Evolutionary conservation across 2,797 vertebrate species (phyloP), one percentile per base, ranked within the genome.

Genomic region (Alauda arvensis): DNA sequence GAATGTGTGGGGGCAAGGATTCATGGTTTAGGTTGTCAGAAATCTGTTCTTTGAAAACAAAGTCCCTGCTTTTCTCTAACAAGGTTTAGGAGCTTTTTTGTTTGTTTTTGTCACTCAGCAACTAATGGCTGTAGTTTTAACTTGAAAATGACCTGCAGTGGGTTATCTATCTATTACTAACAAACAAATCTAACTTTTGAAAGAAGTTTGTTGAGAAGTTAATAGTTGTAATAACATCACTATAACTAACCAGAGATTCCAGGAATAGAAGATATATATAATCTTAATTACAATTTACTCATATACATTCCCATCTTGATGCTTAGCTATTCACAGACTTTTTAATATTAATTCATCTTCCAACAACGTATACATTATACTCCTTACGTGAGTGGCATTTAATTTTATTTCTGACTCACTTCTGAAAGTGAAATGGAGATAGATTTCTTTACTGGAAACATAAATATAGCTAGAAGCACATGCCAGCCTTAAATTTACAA

Each of bases 361-460:
- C 29, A 56, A 55, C 43, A 81, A n/a, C 45, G 83, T 75, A 49
- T 29, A 6, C 33, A 29, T 45, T 45, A 39, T 53, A 33, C 3
- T 82, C 4, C 43, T 62, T 53, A 59, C 28, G 34, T 33, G 29
- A 67, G 28, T 39, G 29, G 33, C 24, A 75, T 75, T 60, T 71
- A 0, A 76, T 87, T 91, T 80, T 1, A 80, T 87, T 88, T 84
- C 70, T 82, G 77, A 65, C 71, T 93, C 74, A 70, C 68, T 87
- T 76, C 57, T 85, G 39, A 81, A 80, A 87, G 63, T 56, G 59
- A 80, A 88, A 88, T 75, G 52, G 37, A 83, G 14, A 39, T 53
- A 51, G 53, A 53, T 74, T 70, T 90, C 16, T 71, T 93, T 90
- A 67, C 53, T 85, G 49, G 75, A 69, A 93, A 78, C 40, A 74